Conservation (phyloP, 2,797 vertebrate species). For the Luscinia luscinia region DNA sequence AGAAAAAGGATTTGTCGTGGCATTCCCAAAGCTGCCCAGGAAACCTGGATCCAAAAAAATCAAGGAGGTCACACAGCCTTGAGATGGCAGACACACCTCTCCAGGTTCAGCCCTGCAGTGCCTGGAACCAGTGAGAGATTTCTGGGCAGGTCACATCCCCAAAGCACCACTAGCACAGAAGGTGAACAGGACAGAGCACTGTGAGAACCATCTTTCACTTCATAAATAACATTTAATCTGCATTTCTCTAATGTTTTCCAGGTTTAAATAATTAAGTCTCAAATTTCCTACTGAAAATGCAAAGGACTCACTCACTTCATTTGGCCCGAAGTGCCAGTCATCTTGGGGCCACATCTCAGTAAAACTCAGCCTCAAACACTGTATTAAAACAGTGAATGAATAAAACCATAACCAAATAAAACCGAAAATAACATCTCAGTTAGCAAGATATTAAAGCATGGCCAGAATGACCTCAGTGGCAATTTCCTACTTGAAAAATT, state of each 20-base stretch:
- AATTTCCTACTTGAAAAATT: not conserved
- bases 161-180: not conserved
- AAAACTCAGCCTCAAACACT: not conserved
- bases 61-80: not conserved
- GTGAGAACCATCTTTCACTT: not conserved
- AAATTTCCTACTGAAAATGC: not conserved
- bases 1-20: not conserved
- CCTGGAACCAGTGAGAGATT: not conserved
- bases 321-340: not conserved
- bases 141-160: not conserved
- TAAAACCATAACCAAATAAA: not conserved
- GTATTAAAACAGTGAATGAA: not conserved
- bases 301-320: not conserved
- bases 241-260: not conserved
- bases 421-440: not conserved
- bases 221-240: not conserved
- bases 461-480: not conserved
- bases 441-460: not conserved
- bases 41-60: constrained; percentile 7
- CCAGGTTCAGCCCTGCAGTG: not conserved
- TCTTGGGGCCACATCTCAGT: not conserved
- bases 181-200: not conserved
- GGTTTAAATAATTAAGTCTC: not conserved
- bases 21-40: constrained; percentile 13
- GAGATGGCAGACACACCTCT: not conserved